Conservation (phyloP, 2,797 vertebrate species). For the Carcharodon carcharias region DNA sequence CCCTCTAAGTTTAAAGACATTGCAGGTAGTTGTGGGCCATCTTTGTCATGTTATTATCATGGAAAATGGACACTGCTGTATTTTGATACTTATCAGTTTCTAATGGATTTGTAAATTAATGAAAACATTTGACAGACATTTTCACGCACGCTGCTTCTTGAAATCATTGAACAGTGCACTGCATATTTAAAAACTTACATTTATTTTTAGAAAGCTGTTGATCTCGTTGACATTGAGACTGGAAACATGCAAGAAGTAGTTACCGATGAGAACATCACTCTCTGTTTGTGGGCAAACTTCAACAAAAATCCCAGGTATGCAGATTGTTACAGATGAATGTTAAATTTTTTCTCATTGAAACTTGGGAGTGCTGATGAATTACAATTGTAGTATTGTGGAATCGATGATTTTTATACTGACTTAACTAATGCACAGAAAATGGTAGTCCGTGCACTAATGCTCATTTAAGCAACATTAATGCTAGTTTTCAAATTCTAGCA, state of each 20-base stretch:
- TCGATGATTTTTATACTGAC: neutral
- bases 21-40: neutral
- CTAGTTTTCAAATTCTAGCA: neutral
- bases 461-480: neutral
- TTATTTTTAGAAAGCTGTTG: conserved; percentile 56
- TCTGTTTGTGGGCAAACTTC: conserved; percentile 89
- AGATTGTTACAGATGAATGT: neutral
- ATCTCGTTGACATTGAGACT: conserved; percentile 65
- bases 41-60: neutral
- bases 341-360: neutral
- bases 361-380: neutral
- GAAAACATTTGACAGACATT: neutral
- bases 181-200: neutral
- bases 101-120: neutral
- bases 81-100: conserved; percentile 22
- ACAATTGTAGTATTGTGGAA: neutral
- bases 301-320: conserved; percentile 74
- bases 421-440: neutral
- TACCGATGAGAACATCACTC: conserved; percentile 61
- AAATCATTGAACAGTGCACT: neutral
- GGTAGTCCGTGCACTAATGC: neutral
- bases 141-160: neutral
- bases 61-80: neutral
- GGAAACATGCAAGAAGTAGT: conserved; percentile 80
- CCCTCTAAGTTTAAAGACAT: neutral